Percentiles rank a stretch among this genome's conserved stretches.
These are phyloP conservation scores for Peromyscus nudipes DNA, from an alignment of 2,797 vertebrate genomes.

Conservation along the genomic window DNA sequence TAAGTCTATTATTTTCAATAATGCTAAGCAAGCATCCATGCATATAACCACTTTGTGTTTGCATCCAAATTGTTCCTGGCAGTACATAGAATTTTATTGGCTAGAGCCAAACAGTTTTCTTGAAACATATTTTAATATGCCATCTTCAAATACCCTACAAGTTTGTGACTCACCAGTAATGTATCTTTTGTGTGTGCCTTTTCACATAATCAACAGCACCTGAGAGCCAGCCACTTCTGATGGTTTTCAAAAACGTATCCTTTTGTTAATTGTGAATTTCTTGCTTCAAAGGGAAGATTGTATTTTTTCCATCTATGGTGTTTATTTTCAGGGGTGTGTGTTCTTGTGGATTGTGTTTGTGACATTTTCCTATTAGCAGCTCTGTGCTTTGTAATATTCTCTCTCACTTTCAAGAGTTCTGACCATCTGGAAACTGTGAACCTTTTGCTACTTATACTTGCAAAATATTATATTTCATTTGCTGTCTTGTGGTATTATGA, in stretches of 20 bases:
- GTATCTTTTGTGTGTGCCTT: background rate
- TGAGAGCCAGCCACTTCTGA: background rate
- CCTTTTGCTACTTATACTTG: background rate
- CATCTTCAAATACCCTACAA: background rate
- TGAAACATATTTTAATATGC: background rate
- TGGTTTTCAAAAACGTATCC: background rate
- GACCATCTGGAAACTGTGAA: background rate
- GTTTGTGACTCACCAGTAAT: background rate
- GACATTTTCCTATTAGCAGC: background rate
- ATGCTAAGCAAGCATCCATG: background rate
- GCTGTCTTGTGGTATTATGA: background rate
- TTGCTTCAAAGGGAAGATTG: background rate
- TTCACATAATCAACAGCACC: background rate
- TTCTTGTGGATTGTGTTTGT: background rate
- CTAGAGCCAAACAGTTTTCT: background rate
- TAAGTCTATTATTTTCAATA: slow-evolving; percentile 20
- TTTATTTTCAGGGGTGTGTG: background rate
- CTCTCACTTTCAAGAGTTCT: background rate
- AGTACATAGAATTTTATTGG: slow-evolving; percentile 21
- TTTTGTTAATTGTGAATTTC: slow-evolving; percentile 10
- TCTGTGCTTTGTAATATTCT: background rate
- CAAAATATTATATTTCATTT: background rate
- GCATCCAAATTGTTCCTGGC: background rate
- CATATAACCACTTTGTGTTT: background rate
- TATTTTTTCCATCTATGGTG: background rate